A percentile compares a stretch with the other conserved stretches of the same genome.
These are phyloP conservation scores for Barbus barbus DNA, from an alignment of 2,113 vertebrate species.

Conservation along the genomic window DNA sequence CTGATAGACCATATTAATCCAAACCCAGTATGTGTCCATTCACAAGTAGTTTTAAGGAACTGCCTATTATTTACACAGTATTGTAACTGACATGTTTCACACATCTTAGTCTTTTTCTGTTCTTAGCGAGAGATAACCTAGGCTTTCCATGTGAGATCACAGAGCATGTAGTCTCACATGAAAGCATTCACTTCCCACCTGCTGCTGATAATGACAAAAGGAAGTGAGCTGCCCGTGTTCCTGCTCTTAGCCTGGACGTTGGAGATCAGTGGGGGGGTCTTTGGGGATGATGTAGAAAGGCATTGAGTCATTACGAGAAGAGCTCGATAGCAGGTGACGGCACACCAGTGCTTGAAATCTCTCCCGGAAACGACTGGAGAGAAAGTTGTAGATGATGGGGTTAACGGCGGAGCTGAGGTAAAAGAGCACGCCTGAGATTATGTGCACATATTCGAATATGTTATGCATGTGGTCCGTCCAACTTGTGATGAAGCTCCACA, in stretches of 20 bases:
- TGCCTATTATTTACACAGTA: neutral
- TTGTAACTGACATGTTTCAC: neutral
- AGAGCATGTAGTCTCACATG: conserved; percentile 36
- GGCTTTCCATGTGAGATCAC: neutral
- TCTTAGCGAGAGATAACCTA: neutral
- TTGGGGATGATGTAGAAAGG: conserved; percentile 62
- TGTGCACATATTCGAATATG: conserved; percentile 77
- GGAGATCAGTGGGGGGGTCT: conserved; percentile 42
- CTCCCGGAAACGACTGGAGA: conserved; percentile 76
- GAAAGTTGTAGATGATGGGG: conserved; percentile 76
- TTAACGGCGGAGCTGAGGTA: conserved; percentile 78
- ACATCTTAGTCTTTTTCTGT: neutral
- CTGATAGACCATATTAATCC: neutral
- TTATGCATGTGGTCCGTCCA: conserved; percentile 76
- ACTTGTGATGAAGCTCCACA: conserved; percentile 76
- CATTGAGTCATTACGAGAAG: conserved; percentile 65
- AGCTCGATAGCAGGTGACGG: conserved; percentile 53
- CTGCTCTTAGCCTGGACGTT: conserved; percentile 38
- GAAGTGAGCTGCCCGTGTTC: conserved; percentile 39
- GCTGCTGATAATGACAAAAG: conserved; percentile 55
- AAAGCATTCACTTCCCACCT: conserved; percentile 46
- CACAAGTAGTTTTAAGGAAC: neutral
- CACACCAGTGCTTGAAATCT: conserved; percentile 71
- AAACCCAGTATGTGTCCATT: neutral
- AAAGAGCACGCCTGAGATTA: conserved; percentile 76